Conservation (phyloP, 64 coral and sea anemone genomes). For the Montipora efflorescens region DNA sequence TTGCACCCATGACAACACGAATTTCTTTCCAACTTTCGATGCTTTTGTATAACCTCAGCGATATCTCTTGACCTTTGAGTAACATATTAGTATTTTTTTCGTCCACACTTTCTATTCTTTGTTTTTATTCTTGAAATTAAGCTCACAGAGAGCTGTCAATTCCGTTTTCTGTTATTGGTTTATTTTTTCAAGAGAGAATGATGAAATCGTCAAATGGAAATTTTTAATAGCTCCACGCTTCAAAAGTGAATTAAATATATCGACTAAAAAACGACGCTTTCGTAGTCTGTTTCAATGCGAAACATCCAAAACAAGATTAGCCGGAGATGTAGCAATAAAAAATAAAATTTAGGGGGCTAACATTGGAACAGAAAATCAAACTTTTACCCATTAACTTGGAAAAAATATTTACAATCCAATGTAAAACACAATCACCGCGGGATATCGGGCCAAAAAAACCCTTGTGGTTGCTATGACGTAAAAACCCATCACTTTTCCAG, state of each 20-base stretch:
- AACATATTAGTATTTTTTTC: slow-evolving; percentile 19
- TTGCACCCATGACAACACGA: background rate
- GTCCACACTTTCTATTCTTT: background rate
- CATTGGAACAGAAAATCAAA: slow-evolving; percentile 31
- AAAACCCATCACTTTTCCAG: slow-evolving; percentile 17
- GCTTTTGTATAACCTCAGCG: slow-evolving; percentile 11
- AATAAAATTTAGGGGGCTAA: slow-evolving; percentile 20
- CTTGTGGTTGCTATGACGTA: slow-evolving; percentile 29
- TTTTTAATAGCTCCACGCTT: background rate
- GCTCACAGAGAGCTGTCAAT: background rate
- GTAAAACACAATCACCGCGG: slow-evolving; percentile 19
- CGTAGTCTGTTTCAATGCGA: background rate
- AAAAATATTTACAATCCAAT: slow-evolving; percentile 54
- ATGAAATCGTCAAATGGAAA: background rate
- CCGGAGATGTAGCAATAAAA: background rate
- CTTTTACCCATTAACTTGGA: slow-evolving; percentile 21
- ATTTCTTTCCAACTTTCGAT: slow-evolving; percentile 24
- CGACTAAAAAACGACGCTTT: background rate
- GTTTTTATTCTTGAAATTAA: slow-evolving; percentile 13
- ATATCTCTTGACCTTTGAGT: background rate
- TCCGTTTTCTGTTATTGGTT: slow-evolving; percentile 1
- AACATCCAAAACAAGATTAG: no score
- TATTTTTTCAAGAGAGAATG: slow-evolving; percentile 10
- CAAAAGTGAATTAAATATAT: background rate
- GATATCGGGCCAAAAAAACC: slow-evolving; percentile 22